A percentile compares a stretch with the other conserved stretches of the same genome.
These are phyloP conservation scores for Calameuta idolon DNA, from an alignment of 2,888 invertebrate species.

Conservation along the genomic window DNA sequence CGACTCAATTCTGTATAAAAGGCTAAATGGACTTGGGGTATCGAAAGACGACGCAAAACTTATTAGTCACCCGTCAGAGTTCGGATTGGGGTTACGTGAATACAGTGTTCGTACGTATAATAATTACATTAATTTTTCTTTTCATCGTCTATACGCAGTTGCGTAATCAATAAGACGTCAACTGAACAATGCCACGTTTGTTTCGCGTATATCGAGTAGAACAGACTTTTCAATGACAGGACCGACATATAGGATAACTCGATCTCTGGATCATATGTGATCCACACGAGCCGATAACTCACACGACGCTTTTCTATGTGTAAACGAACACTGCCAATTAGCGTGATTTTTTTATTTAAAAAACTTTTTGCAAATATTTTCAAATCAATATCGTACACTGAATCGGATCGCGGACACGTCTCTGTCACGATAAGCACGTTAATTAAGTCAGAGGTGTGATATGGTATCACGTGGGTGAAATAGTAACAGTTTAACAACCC, in stretches of 20 bases:
- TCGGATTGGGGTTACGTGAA: not conserved
- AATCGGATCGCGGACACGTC: not conserved
- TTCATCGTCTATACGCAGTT: not conserved
- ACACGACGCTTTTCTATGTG: not conserved
- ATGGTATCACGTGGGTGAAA: conserved; percentile 45
- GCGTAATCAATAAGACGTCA: not conserved
- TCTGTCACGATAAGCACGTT: conserved; percentile 24
- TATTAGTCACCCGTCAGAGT: too few species aligned
- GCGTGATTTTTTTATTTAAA: not conserved
- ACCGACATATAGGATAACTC: not conserved
- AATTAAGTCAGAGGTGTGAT: conserved; percentile 16
- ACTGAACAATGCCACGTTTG: not conserved
- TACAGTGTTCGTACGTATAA: not conserved
- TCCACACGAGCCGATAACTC: not conserved
- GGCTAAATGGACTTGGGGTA: not conserved
- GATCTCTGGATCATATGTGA: not conserved
- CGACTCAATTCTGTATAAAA: not conserved
- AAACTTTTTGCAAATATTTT: too few species aligned
- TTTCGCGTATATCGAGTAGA: not conserved
- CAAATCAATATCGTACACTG: not conserved
- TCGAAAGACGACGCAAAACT: too few species aligned
- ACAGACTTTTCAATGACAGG: not conserved
- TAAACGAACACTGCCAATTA: not conserved
- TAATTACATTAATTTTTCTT: not conserved
- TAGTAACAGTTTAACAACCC: conserved; percentile 51